Evolutionary conservation across 2,888 invertebrate genomes (phyloP).

Genomic region (Cosmopolites sordidus): DNA sequence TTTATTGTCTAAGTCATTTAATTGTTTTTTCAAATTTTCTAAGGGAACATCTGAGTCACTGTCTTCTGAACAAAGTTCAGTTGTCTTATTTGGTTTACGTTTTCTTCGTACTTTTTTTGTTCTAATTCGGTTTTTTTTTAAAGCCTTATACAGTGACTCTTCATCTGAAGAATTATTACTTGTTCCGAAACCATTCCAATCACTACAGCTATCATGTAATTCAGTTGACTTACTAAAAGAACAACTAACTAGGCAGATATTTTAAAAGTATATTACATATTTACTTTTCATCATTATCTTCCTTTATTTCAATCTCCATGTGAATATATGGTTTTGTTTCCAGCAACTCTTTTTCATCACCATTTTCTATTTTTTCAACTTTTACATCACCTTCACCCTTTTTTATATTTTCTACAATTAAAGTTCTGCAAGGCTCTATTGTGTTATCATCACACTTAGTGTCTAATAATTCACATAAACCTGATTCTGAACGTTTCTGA

Average conservation of each 20-base stretch:
- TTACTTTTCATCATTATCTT: not conserved
- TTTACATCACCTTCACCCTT: constrained; percentile 1
- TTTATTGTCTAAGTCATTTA: constrained; percentile 6
- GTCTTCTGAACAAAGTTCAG: constrained; percentile 1
- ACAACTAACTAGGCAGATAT: not conserved
- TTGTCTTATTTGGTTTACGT: not conserved
- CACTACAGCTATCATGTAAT: constrained; percentile 12
- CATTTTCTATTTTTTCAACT: constrained; percentile 7
- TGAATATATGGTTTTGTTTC: constrained; percentile 1
- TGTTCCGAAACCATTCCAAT: constrained; percentile 11
- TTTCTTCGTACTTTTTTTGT: not conserved
- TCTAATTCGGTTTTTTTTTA: constrained; percentile 4
- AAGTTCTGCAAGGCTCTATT: not conserved
- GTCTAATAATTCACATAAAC: constrained; percentile 4
- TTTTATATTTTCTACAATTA: not conserved
- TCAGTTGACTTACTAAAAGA: constrained; percentile 5
- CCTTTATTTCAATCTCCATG: not conserved
- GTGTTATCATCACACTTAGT: not conserved
- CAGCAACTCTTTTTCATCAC: not conserved
- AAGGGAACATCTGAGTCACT: constrained; percentile 21
- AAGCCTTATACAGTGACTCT: not conserved
- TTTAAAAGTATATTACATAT: not conserved
- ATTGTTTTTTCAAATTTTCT: constrained; percentile 9
- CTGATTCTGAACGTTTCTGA: constrained; percentile 6
- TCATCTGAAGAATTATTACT: constrained; percentile 6